Percentiles rank a stretch among this genome's conserved stretches.
Conservation (phyloP, 2,113 vertebrate genomes). For the cat (Felis catus) region DNA sequence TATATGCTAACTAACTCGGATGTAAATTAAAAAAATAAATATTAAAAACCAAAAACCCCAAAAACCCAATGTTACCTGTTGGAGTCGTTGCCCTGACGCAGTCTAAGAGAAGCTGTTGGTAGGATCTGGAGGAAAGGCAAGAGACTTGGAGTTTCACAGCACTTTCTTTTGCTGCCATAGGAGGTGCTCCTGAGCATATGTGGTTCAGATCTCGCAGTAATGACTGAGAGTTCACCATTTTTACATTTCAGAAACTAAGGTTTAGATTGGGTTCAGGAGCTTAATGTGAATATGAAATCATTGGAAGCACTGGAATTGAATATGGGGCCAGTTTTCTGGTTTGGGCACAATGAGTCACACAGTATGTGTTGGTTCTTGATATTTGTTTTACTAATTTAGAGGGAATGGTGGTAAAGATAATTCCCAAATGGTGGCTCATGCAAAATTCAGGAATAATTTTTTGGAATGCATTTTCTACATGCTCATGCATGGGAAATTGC, state of each 20-base stretch:
- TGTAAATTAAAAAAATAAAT: too few species aligned
- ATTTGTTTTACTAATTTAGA: slow-evolving; percentile 23
- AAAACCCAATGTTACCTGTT: not conserved
- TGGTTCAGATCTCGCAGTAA: not conserved
- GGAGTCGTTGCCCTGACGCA: not conserved
- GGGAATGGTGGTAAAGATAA: not conserved
- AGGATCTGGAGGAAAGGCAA: not conserved
- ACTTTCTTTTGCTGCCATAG: not conserved
- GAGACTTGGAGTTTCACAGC: not conserved
- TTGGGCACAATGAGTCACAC: not conserved
- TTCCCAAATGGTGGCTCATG: slow-evolving; percentile 3
- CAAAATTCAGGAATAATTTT: not conserved
- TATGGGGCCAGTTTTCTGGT: not conserved
- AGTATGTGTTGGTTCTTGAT: not conserved
- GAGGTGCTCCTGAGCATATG: not conserved
- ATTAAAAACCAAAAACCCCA: too few species aligned
- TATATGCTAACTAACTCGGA: too few species aligned
- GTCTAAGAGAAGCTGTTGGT: not conserved
- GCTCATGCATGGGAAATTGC: not conserved
- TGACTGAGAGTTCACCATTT: not conserved
- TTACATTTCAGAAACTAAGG: not conserved
- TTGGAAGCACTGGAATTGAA: not conserved
- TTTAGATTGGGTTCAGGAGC: not conserved
- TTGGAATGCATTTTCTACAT: slow-evolving; percentile 20
- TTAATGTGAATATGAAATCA: not conserved